phyloP scores from a whole-genome alignment of 92 coral and sea anemone species.

The Montipora capitata region DNA sequence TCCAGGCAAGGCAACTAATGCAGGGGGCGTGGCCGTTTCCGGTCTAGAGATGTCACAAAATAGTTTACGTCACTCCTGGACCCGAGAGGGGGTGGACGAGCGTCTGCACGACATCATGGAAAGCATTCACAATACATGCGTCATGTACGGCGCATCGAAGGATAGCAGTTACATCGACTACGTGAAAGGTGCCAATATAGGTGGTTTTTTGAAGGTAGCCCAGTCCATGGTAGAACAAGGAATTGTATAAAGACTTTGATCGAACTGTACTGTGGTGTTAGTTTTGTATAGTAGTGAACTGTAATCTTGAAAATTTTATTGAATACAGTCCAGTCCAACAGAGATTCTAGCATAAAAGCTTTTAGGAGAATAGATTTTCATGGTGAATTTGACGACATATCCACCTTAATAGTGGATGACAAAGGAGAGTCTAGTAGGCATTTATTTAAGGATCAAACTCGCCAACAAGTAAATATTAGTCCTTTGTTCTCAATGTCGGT shows the following conservation, averaged over 20 bases:
- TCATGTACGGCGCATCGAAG: constrained; percentile 76
- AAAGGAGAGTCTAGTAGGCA: background rate
- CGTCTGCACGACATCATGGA: constrained; percentile 95
- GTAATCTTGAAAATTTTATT: background rate
- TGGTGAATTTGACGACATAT: background rate
- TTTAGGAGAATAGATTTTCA: background rate
- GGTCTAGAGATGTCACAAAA: constrained; percentile 97
- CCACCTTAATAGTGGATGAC: background rate
- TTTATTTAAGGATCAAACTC: background rate
- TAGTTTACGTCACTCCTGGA: constrained; percentile 93
- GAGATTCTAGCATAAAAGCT: background rate
- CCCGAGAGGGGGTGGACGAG: constrained; percentile 90
- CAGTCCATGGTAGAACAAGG: constrained; percentile 87
- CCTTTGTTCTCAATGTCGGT: background rate
- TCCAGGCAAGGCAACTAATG: constrained; percentile 94
- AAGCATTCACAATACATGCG: constrained; percentile 81
- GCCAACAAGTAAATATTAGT: background rate
- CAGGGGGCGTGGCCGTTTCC: constrained; percentile 97
- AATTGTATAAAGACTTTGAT: constrained; percentile 52
- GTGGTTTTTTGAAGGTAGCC: constrained; percentile 84
- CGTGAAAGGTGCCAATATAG: constrained; percentile 83
- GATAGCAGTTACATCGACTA: constrained; percentile 81
- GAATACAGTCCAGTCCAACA: background rate
- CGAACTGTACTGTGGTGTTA: background rate
- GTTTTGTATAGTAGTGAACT: background rate